Evolutionary conservation across 2,888 invertebrate species (phyloP).

Genomic region (Agrilus cyanescens): DNA sequence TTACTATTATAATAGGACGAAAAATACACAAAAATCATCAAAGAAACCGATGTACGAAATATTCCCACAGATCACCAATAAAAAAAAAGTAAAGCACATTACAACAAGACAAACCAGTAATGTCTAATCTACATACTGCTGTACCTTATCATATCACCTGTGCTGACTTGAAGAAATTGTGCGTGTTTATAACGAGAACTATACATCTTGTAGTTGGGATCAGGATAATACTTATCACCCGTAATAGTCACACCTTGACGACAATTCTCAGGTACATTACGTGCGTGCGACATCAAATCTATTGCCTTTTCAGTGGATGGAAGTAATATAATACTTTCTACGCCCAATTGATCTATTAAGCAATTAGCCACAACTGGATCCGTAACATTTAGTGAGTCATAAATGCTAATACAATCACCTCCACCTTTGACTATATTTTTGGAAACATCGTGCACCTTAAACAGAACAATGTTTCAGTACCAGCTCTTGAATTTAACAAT

Average conservation of each 20-base stretch:
- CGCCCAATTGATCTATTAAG: slow-evolving; percentile 62
- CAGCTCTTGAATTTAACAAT: neutral
- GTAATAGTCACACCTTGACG: slow-evolving; percentile 51
- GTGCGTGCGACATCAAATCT: slow-evolving; percentile 49
- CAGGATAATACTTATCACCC: slow-evolving; percentile 59
- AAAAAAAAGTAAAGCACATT: slow-evolving; percentile 2
- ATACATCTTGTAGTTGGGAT: slow-evolving; percentile 67
- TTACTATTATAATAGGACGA: too few species aligned
- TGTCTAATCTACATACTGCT: too few species aligned
- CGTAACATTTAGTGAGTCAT: slow-evolving; percentile 59
- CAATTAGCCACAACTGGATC: slow-evolving; percentile 74
- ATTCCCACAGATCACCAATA: neutral
- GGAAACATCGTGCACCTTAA: slow-evolving; percentile 38
- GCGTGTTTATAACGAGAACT: slow-evolving; percentile 44
- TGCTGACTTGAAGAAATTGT: slow-evolving; percentile 54
- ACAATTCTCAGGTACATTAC: slow-evolving; percentile 58
- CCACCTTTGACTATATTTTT: slow-evolving; percentile 36
- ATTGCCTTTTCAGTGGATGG: slow-evolving; percentile 57
- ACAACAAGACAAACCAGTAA: neutral
- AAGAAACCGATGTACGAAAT: neutral
- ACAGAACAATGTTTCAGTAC: neutral
- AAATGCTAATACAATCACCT: slow-evolving; percentile 40
- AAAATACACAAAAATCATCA: neutral
- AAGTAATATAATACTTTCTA: slow-evolving; percentile 70
- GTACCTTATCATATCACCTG: slow-evolving; percentile 49